phyloP scores from a whole-genome alignment of 2,888 invertebrate genomes.

The Sphecodes monilicornis region DNA sequence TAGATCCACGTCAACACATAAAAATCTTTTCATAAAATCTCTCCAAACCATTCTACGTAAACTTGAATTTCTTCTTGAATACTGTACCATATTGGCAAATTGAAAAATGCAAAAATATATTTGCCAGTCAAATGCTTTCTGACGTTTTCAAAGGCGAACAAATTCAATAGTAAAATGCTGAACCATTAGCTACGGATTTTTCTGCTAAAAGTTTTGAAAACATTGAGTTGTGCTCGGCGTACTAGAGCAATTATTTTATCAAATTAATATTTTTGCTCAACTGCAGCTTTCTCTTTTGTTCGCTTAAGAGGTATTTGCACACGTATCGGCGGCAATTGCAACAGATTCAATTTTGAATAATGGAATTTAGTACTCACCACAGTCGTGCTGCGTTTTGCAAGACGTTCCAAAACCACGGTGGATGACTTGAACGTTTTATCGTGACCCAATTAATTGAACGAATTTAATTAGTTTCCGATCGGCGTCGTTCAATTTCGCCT shows the following conservation, averaged over 20 bases:
- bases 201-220: not conserved
- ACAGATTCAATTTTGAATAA: constrained; percentile 56
- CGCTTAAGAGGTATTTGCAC: not conserved
- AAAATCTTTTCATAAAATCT: not conserved
- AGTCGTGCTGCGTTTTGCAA: constrained; percentile 25
- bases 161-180: not conserved
- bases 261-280: not conserved
- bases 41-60: not conserved
- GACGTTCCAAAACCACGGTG: not conserved
- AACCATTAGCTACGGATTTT: not conserved
- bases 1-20: not conserved
- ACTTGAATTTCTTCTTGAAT: not conserved
- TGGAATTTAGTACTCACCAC: constrained; percentile 55
- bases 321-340: constrained; percentile 14
- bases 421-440: constrained; percentile 27
- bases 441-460: constrained; percentile 23
- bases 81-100: not conserved
- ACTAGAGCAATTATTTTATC: not conserved
- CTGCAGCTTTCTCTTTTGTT: not conserved
- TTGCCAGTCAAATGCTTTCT: not conserved
- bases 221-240: not conserved
- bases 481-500: constrained; percentile 5
- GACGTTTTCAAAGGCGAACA: not conserved
- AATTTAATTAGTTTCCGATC: not conserved
- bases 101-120: not conserved